These are phyloP conservation scores for Acanthacorydalis orientalis DNA, from an alignment of 2,888 invertebrate genomes.

Conservation along the genomic window DNA sequence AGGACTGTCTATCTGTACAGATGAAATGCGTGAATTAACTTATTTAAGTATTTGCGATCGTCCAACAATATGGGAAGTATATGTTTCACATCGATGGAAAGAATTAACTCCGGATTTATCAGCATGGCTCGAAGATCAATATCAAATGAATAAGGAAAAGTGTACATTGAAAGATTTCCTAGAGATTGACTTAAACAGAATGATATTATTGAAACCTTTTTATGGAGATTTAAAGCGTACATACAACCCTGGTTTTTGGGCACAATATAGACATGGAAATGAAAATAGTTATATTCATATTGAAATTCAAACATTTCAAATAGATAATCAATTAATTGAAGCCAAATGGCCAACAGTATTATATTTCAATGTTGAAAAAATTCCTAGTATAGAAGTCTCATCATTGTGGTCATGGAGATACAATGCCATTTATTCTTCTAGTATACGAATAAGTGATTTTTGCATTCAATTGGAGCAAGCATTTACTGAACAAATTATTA, in stretches of 20 bases:
- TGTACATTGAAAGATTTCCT: constrained; percentile 64
- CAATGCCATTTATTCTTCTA: constrained; percentile 13
- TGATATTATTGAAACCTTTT: constrained; percentile 78
- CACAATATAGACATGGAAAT: constrained; percentile 52
- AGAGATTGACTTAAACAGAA: constrained; percentile 62
- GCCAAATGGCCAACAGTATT: constrained; percentile 53
- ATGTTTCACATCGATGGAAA: constrained; percentile 66
- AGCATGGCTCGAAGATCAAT: constrained; percentile 69
- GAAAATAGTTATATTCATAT: constrained; percentile 49
- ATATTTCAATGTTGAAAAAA: constrained; percentile 38
- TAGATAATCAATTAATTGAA: constrained; percentile 60
- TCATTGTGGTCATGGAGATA: constrained; percentile 33
- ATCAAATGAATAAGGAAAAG: constrained; percentile 46
- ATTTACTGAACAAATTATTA: constrained; percentile 42
- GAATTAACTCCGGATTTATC: constrained; percentile 57
- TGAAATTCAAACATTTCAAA: constrained; percentile 47
- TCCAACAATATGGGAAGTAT: constrained; percentile 66
- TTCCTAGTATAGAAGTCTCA: constrained; percentile 43
- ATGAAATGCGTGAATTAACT: constrained; percentile 38
- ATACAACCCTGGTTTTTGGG: constrained; percentile 57
- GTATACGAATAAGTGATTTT: constrained; percentile 47
- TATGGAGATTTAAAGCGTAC: constrained; percentile 59
- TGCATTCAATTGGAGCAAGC: constrained; percentile 53
- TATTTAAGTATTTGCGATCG: constrained; percentile 49
- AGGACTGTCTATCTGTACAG: constrained; percentile 39